phyloP scores from a whole-genome alignment of 2,797 vertebrate species.

The Esox lucius region DNA sequence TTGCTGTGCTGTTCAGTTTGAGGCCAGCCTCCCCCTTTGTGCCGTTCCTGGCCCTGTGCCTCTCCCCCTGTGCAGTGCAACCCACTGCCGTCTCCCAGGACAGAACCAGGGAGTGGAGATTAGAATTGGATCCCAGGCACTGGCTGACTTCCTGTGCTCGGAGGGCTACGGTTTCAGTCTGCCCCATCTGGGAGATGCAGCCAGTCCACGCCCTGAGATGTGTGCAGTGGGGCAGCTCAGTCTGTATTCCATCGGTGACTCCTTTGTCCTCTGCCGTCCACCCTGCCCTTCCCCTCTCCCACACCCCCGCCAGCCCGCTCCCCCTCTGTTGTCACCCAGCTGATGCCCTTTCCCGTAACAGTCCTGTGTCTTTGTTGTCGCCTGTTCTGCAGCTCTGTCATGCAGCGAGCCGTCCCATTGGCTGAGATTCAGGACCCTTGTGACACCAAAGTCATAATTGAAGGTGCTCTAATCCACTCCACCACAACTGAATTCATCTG shows the following conservation, averaged over 20 bases:
- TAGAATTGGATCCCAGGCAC: not conserved
- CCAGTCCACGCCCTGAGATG: not conserved
- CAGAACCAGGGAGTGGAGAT: constrained; percentile 14
- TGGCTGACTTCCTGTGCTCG: not conserved
- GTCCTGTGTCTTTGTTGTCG: not conserved
- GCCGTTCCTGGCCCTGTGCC: constrained; percentile 26
- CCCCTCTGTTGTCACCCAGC: not conserved
- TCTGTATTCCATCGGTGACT: not conserved
- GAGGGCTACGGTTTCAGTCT: not conserved
- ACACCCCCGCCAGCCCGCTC: not conserved
- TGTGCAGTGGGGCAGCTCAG: not conserved
- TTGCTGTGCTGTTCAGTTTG: constrained; percentile 37
- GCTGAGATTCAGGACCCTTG: constrained; percentile 49
- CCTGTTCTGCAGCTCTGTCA: constrained; percentile 8
- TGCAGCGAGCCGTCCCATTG: constrained; percentile 14
- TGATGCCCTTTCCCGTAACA: not conserved
- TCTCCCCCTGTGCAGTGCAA: constrained; percentile 11
- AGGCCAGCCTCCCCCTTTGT: constrained; percentile 30
- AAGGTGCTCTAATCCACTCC: constrained; percentile 31
- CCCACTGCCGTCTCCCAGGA: constrained; percentile 20
- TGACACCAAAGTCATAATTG: constrained; percentile 45
- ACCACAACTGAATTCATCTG: constrained; percentile 36
- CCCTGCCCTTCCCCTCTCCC: not conserved
- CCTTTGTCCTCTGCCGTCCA: not conserved
- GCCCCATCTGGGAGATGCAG: not conserved